Evolutionary conservation across 2,113 vertebrate species (phyloP).

Genomic region (Empidonax alnorum): DNA sequence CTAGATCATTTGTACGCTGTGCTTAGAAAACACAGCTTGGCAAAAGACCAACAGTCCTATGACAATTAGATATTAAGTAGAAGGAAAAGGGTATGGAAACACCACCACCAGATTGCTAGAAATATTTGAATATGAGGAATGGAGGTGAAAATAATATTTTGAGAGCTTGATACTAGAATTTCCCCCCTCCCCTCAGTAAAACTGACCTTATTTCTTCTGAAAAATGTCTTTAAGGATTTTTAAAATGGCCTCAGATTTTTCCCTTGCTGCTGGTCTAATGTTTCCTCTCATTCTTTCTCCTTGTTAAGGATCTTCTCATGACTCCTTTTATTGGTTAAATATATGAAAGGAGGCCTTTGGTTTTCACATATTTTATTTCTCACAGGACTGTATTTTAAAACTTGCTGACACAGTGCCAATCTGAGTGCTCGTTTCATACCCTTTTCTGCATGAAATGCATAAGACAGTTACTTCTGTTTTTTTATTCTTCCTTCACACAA

Average conservation of each 20-base stretch:
- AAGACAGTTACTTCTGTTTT: neutral
- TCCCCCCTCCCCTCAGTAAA: neutral
- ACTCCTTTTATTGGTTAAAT: neutral
- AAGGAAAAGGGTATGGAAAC: neutral
- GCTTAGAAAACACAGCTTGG: neutral
- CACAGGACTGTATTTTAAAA: neutral
- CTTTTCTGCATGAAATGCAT: neutral
- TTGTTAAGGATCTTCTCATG: neutral
- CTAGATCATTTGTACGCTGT: neutral
- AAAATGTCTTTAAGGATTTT: neutral
- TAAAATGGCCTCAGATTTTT: neutral
- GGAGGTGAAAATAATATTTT: conserved; percentile 2
- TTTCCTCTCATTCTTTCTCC: neutral
- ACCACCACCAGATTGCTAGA: neutral
- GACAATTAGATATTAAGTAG: neutral
- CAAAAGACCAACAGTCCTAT: neutral
- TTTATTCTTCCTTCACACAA: neutral
- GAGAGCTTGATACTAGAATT: neutral
- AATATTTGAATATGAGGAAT: neutral
- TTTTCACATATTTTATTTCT: neutral
- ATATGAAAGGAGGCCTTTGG: neutral
- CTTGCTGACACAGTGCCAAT: neutral
- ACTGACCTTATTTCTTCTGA: neutral
- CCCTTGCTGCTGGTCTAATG: neutral
- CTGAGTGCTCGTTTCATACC: neutral